Percentiles rank a stretch among this genome's conserved stretches.
Conservation (phyloP, 2,797 vertebrate species). For the Clangula hyemalis region DNA sequence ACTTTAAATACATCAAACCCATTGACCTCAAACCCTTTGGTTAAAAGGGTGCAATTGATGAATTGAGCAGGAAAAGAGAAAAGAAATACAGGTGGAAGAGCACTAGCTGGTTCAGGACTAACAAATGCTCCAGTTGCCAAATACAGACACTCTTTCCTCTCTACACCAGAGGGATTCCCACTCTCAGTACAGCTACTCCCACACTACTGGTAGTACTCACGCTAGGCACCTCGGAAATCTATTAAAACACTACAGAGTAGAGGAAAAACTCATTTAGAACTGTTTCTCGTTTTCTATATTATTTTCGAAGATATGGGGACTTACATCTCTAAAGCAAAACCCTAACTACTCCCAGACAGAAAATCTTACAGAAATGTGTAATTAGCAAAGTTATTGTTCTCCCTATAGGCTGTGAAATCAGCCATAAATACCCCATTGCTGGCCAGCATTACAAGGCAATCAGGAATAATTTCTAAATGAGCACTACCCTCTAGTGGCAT, state of each 20-base stretch:
- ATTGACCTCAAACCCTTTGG: not conserved
- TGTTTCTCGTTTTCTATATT: not conserved
- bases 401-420: not conserved
- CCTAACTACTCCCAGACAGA: fast-evolving
- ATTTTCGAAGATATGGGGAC: not conserved
- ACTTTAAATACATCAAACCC: not conserved
- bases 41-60: not conserved
- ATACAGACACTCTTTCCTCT: not conserved
- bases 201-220: not conserved
- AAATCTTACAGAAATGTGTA: not conserved
- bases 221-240: fast-evolving
- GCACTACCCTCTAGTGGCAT: constrained; percentile 57
- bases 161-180: not conserved
- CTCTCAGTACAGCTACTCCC: not conserved
- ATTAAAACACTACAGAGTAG: too few relatives aligned
- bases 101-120: not conserved
- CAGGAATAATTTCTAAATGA: not conserved
- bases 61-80: not conserved
- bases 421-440: fast-evolving
- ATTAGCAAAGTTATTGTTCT: not conserved
- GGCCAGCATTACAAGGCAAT: not conserved
- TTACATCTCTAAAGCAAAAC: not conserved
- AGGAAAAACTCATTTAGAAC: not conserved
- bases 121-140: not conserved
- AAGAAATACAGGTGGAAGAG: not conserved